phyloP scores from a whole-genome alignment of 2,797 vertebrate genomes.

The Threskiornis aethiopicus region DNA sequence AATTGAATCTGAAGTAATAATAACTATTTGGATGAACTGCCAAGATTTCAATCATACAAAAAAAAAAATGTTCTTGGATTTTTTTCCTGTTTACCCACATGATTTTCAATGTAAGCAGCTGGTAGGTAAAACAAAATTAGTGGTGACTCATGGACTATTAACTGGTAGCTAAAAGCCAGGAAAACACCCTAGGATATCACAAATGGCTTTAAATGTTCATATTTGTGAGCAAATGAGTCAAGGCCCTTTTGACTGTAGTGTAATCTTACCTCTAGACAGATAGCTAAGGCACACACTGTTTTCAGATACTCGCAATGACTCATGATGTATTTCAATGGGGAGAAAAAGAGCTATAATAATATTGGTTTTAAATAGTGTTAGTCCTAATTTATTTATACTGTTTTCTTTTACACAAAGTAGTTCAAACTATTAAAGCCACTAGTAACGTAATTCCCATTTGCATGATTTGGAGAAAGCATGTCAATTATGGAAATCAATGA shows the following conservation, averaged over 20 bases:
- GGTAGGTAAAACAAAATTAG: not conserved
- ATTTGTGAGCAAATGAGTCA: not conserved
- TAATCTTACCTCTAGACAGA: not conserved
- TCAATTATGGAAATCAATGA: not conserved
- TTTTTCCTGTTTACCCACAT: not conserved
- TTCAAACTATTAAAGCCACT: not conserved
- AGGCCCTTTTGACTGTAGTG: not conserved
- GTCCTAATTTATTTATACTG: not conserved
- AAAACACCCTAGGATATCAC: not conserved
- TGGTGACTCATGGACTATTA: not conserved
- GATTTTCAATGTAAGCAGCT: not conserved
- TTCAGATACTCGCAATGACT: not conserved
- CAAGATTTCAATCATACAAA: not conserved
- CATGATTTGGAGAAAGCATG: not conserved
- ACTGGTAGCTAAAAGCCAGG: not conserved
- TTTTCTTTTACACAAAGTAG: not conserved
- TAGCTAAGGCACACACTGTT: not conserved
- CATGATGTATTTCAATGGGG: not conserved
- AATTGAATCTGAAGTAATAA: not conserved
- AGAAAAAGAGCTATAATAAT: not conserved
- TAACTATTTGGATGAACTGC: not conserved
- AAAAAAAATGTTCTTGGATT: accelerated
- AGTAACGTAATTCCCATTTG: not conserved
- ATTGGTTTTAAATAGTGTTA: not conserved
- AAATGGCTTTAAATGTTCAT: not conserved